These are phyloP conservation scores for Chlorodrepanis virens DNA, from an alignment of 2,113 vertebrate genomes.

Conservation along the genomic window DNA sequence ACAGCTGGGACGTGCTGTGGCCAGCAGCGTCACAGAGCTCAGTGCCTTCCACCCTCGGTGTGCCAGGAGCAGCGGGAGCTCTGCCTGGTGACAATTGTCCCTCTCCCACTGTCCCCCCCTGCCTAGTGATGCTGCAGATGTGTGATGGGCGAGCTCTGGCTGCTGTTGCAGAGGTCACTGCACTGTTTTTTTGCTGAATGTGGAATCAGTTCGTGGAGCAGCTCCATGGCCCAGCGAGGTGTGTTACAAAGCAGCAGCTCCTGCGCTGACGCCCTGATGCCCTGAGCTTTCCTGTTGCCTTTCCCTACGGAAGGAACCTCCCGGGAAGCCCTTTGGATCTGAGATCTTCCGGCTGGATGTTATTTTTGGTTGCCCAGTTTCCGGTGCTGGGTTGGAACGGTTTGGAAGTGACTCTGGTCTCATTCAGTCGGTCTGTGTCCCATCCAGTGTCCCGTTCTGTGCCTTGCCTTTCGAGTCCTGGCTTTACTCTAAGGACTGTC, in stretches of 20 bases:
- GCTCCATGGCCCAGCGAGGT: rapidly evolving
- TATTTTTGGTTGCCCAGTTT: not conserved
- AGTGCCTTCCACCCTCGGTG: rapidly evolving
- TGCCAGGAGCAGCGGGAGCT: not conserved
- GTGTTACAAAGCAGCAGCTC: not conserved
- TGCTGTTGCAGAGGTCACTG: not conserved
- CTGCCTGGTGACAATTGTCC: not conserved
- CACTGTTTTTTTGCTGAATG: not conserved
- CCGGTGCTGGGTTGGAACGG: not conserved
- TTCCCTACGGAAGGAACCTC: not conserved
- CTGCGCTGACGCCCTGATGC: rapidly evolving
- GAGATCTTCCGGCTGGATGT: not conserved
- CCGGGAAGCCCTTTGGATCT: not conserved
- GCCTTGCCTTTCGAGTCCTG: not conserved
- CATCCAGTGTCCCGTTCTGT: not conserved
- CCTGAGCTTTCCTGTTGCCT: not conserved
- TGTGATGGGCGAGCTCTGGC: rapidly evolving
- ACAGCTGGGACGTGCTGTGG: not conserved
- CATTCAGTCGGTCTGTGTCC: not conserved
- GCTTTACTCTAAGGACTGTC: not conserved
- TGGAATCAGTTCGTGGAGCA: rapidly evolving
- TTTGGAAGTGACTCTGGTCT: not conserved
- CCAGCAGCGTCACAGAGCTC: rapidly evolving
- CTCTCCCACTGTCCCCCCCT: not conserved
- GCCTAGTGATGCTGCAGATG: not conserved